Evolutionary conservation across 2,888 invertebrate species (phyloP), one percentile per base, ranked within the genome.

Genomic region (Macaria notata): DNA sequence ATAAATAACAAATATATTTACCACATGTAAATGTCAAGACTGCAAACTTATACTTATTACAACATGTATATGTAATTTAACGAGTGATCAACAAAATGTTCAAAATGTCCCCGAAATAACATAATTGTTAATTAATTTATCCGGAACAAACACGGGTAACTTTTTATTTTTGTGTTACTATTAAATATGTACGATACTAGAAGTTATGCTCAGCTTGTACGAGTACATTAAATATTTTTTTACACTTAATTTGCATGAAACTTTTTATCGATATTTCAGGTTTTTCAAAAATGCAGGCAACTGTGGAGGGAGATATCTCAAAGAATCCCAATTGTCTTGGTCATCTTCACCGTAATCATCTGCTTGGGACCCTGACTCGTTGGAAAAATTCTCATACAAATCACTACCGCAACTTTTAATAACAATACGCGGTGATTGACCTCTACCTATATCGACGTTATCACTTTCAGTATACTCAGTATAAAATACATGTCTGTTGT

Each of bases 291-390:
- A 87, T 6, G 65, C 53, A 5, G 88, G 88, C 31, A 88, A 66
- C 59, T 87, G 88, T 0, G 79, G 85, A 3, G 84, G 83, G 47
- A 87, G 64, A 62, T 62, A 76, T 29, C 73, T 68, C 39, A 86
- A 67, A 7, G 82, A 78, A 66, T 84, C 75, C 75, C 75, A 78
- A 54, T 62, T 7, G 1, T 36, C 7, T 6, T 36, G 5, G 7
- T 36, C 33, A 36, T 6, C 6, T 39, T 47, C 8, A 48, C 8
- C 29, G 31, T 43, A 46, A 9, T 42, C 8, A 9, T 6, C 4
- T 9, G 19, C 30, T 6, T 19, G 19, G 19, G 8, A 29, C 4
- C 39, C 38, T 3, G 49, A 3, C 31, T 36, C 19, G 9, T 36
- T 36, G 6, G 36, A 3, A 19, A 30, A 9, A n/a, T 49, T 19